Evolutionary conservation across 2,113 vertebrate species (phyloP).

Genomic region (Galbula dea): DNA sequence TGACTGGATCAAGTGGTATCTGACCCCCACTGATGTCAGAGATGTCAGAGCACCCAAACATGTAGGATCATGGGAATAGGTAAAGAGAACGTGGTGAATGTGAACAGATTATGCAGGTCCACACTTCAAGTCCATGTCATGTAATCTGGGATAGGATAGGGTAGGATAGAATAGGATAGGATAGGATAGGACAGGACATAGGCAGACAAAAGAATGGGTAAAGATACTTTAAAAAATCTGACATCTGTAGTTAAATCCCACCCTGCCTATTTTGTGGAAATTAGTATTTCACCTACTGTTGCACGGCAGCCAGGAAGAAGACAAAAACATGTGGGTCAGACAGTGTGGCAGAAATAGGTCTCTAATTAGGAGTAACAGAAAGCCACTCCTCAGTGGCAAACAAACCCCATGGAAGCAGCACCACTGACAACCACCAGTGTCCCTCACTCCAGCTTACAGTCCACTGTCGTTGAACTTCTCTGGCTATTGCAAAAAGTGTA

Average conservation of each 20-base stretch:
- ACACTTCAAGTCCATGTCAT: background rate
- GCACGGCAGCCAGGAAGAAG: background rate
- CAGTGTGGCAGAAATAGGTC: background rate
- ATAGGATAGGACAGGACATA: background rate
- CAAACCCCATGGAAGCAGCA: background rate
- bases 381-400: background rate
- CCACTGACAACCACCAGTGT: accelerated
- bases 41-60: background rate
- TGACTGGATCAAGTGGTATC: background rate
- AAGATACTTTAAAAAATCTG: background rate
- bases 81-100: background rate
- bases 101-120: background rate
- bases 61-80: background rate
- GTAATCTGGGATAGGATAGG: background rate
- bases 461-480: background rate
- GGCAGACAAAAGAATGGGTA: background rate
- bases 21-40: background rate
- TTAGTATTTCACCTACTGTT: background rate
- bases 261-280: background rate
- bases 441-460: background rate
- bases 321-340: background rate
- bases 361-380: background rate
- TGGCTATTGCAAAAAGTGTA: background rate
- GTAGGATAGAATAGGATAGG: background rate
- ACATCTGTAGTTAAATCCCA: background rate